These are phyloP conservation scores for Ectropis grisescens DNA, from an alignment of 1,140 invertebrate species.

Conservation along the genomic window DNA sequence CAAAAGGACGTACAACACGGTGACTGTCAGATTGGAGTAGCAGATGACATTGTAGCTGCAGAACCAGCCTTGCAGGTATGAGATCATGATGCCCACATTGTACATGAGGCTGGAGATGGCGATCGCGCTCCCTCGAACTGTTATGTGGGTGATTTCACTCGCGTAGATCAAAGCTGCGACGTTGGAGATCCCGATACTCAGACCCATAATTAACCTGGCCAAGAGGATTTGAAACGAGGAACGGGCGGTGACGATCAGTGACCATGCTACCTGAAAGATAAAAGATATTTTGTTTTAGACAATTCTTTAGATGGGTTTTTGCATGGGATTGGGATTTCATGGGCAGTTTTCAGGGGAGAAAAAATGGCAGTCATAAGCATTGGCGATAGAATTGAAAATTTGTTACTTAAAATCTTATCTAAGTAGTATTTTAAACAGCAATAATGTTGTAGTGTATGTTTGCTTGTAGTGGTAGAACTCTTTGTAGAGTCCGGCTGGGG, in stretches of 20 bases:
- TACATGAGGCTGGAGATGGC: conserved; percentile 2
- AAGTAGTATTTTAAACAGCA: too few relatives aligned
- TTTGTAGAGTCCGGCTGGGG: too few relatives aligned
- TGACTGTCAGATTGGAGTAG: conserved; percentile 7
- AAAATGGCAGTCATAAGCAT: too few relatives aligned
- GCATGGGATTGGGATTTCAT: too few relatives aligned
- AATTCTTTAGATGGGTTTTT: too few relatives aligned
- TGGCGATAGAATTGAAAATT: too few relatives aligned
- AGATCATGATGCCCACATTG: conserved; percentile 5
- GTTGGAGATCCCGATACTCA: conserved; percentile 6
- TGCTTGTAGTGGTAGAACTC: too few relatives aligned
- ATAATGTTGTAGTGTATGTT: too few relatives aligned
- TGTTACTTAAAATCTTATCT: too few relatives aligned
- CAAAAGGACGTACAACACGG: conserved; percentile 3
- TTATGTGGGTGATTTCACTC: conserved; percentile 5
- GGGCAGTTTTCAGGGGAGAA: too few relatives aligned
- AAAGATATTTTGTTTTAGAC: too few relatives aligned
- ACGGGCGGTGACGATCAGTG: conserved; percentile 8
- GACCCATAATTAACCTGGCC: conserved; percentile 7
- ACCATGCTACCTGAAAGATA: conserved; percentile 16
- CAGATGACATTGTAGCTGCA: conserved; percentile 13
- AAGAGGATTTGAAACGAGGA: conserved; percentile 7
- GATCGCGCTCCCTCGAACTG: conserved; percentile 4
- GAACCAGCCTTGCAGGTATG: conserved; percentile 12
- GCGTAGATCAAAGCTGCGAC: conserved; percentile 3